Conservation (phyloP, 2,113 vertebrate genomes). For the Gymnocephalus cernua region DNA sequence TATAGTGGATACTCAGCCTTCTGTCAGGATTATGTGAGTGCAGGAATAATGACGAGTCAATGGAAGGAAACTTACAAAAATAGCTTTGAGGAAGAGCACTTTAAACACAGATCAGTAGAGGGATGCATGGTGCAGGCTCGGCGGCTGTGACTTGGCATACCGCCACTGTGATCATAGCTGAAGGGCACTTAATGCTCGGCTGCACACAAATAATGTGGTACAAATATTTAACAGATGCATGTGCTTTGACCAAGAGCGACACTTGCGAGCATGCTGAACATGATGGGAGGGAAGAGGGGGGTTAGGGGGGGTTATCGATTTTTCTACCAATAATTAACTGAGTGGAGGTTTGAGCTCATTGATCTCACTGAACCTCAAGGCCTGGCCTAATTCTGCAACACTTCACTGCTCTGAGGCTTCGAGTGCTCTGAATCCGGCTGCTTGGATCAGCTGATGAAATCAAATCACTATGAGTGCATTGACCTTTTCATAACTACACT, state of each 20-base stretch:
- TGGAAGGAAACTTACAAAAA: slow-evolving; percentile 45
- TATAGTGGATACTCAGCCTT: neutral
- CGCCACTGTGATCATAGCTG: slow-evolving; percentile 3
- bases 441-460: slow-evolving; percentile 46
- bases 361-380: slow-evolving; percentile 42
- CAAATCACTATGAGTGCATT: slow-evolving; percentile 30
- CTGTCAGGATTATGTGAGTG: slow-evolving; percentile 10
- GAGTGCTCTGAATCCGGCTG: neutral
- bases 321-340: slow-evolving; percentile 70
- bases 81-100: slow-evolving; percentile 44
- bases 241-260: slow-evolving; percentile 9
- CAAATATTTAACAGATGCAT: slow-evolving; percentile 52
- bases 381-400: slow-evolving; percentile 33
- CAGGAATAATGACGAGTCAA: slow-evolving; percentile 7
- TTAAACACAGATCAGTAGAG: neutral
- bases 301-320: slow-evolving; percentile 44
- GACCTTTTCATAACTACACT: slow-evolving; percentile 30
- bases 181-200: slow-evolving; percentile 22
- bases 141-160: slow-evolving; percentile 1
- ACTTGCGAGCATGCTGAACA: neutral
- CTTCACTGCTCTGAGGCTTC: slow-evolving; percentile 22
- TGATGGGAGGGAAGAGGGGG: neutral
- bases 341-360: slow-evolving; percentile 56
- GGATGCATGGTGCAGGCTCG: neutral
- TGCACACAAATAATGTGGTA: slow-evolving; percentile 13